A percentile compares a stretch with the other conserved stretches of the same genome.
phyloP scores from a whole-genome alignment of 2,113 vertebrate species.

The Pterocles orientalis region DNA sequence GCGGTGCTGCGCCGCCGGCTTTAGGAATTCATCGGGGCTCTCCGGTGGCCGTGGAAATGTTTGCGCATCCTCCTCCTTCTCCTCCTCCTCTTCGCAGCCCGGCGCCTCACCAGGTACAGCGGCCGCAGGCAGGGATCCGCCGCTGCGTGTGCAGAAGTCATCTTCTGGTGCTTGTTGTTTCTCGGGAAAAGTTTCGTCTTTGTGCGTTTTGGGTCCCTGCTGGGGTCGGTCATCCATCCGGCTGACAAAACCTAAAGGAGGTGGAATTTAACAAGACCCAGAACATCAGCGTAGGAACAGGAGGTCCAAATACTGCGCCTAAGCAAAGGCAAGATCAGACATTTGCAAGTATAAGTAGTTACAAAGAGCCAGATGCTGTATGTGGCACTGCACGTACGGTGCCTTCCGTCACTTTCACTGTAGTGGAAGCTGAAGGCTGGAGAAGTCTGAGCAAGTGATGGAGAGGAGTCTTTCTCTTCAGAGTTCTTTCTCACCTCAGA shows the following conservation, averaged over 20 bases:
- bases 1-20: not conserved
- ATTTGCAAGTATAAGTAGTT: not conserved
- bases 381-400: not conserved
- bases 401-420: accelerated
- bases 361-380: accelerated
- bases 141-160: not conserved
- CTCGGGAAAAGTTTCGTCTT: not conserved
- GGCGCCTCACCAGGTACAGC: constrained; percentile 7
- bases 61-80: not conserved
- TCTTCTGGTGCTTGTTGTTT: not conserved
- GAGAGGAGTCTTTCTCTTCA: not conserved
- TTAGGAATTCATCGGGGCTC: not conserved
- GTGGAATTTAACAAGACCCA: not conserved
- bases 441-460: not conserved
- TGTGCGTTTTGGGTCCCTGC: not conserved
- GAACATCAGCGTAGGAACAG: not conserved
- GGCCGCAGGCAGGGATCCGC: not conserved
- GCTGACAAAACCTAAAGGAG: not conserved
- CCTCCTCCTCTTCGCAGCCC: not conserved
- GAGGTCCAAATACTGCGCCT: not conserved
- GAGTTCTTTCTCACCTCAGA: not conserved
- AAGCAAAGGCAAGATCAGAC: not conserved
- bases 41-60: not conserved
- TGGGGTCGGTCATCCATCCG: not conserved
- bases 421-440: not conserved